Evolutionary conservation across 1,140 invertebrate genomes (phyloP), one percentile per base, ranked within the genome.

Genomic region (Ceratina calcarata): DNA sequence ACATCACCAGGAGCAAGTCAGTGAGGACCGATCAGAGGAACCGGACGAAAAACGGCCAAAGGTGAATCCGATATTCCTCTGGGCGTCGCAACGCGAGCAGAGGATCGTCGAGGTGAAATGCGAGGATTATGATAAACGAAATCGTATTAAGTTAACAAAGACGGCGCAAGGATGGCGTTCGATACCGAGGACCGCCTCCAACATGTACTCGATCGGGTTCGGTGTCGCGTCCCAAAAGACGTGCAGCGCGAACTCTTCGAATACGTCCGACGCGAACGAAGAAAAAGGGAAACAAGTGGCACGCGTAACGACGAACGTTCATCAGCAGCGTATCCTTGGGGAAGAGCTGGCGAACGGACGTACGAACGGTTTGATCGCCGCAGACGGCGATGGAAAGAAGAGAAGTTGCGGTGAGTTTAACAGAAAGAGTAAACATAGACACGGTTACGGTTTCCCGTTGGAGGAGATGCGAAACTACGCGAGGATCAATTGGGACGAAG

Each of bases 81-180:
- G 96, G 96, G 95, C 96, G 58, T 95, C 95, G 85, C 96, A 96
- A 90, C 94, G 95, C 81, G 95, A 96, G 88, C 96, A 96, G 73
- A 94, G 94, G 88, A 96, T 97, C 87, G 94, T 97, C 87, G 95
- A 97, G 91, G 96, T 97, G 81, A 95, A 95, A 89, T 97, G 96
- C 92, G 96, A 97, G 91, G 96, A 97, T 89, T 97, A 97, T 93
- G 96, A 97, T 92, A 95, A 96, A 88, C 93, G 96, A 57, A 97
- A 97, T 93, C 95, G 96, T 16, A 96, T 97, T 79, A 95, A 96
- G 81, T 92, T 97, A 85, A 96, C 95, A 67, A 96, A 96, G 88
- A 97, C 96, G 4, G 94, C 96, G 3, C 94, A 95, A 87, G 96
- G 96, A 86, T 97, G 96, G 96, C 94, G 95, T 58, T 96, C 96